phyloP scores from a whole-genome alignment of 2,113 vertebrate species.

The Rhagologus leucostigma region DNA sequence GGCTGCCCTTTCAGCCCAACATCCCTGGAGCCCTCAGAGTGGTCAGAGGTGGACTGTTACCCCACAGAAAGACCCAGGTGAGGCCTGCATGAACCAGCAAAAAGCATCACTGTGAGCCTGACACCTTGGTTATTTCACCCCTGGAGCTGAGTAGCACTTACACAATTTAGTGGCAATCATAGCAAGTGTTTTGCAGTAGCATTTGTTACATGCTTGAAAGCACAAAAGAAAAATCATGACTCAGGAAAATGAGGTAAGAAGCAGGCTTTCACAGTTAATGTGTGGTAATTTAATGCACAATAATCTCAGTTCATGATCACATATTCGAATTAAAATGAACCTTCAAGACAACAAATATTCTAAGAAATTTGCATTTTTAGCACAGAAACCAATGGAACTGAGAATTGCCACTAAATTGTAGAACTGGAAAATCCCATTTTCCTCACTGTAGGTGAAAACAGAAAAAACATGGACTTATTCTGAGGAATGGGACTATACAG shows the following conservation, averaged over 20 bases:
- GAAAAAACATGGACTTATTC: neutral
- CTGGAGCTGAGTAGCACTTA: neutral
- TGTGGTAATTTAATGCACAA: neutral
- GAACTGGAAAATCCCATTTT: neutral
- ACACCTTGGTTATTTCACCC: neutral
- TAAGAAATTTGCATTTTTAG: neutral
- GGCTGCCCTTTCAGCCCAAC: fast-evolving
- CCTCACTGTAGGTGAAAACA: neutral
- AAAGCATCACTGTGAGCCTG: neutral
- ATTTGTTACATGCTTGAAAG: neutral
- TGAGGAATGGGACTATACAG: neutral
- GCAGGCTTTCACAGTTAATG: neutral
- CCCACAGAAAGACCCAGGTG: fast-evolving
- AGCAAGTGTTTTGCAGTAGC: neutral
- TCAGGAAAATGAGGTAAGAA: neutral
- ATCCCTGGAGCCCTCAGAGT: neutral
- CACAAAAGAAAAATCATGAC: neutral
- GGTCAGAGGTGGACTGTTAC: neutral
- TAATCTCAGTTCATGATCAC: neutral
- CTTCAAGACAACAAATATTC: neutral
- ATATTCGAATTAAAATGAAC: neutral
- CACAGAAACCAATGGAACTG: neutral
- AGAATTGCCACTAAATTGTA: neutral
- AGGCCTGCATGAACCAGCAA: neutral
- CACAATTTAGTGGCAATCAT: neutral